These are phyloP conservation scores for Meleagris gallopavo DNA, from an alignment of 2,113 vertebrate genomes.

Conservation along the genomic window DNA sequence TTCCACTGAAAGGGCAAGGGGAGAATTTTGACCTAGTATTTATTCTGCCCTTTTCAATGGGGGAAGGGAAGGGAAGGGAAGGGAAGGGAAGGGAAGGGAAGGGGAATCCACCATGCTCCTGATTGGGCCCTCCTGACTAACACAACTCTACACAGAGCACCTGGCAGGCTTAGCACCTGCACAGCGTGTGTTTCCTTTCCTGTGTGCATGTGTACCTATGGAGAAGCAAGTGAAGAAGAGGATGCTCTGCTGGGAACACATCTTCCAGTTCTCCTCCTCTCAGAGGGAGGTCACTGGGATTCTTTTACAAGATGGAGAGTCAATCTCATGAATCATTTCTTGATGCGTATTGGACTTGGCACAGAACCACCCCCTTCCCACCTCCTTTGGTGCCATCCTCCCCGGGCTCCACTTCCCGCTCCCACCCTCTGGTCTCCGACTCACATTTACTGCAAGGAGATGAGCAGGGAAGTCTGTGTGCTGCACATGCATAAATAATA, in stretches of 20 bases:
- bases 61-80: neutral
- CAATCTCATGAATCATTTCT: neutral
- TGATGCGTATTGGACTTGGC: neutral
- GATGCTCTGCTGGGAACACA: neutral
- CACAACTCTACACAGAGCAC: neutral
- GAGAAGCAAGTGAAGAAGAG: neutral
- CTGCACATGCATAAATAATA: conserved; percentile 74
- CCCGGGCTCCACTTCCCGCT: neutral
- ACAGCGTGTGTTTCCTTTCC: rapidly evolving
- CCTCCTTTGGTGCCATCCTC: neutral
- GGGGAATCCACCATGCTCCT: neutral
- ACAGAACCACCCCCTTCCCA: neutral
- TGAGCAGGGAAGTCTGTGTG: neutral
- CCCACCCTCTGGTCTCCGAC: neutral
- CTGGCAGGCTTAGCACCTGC: rapidly evolving
- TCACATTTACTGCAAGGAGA: neutral
- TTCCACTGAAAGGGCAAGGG: neutral
- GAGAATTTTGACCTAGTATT: neutral
- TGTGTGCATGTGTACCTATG: rapidly evolving
- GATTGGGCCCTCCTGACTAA: rapidly evolving
- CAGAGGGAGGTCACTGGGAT: neutral
- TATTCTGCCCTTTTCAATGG: neutral
- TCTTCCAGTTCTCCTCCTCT: rapidly evolving
- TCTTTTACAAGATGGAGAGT: neutral
- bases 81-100: too few species aligned